Base-by-base conservation (phyloP, 2,113 vertebrate species). In the Chaenocephalus aceratus region DNA sequence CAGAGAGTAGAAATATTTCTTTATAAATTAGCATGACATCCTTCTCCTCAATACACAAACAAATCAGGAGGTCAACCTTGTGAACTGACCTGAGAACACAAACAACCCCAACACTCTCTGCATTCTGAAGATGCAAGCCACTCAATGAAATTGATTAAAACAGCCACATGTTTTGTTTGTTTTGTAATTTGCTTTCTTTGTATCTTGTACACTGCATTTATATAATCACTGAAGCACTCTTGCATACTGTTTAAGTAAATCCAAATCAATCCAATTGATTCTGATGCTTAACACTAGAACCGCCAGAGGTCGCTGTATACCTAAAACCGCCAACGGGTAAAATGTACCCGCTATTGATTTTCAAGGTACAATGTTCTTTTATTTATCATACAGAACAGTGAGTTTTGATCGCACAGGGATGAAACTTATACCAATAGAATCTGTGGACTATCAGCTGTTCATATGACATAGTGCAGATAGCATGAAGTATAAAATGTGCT, bases 211-310 rank as follows among this genome's bases (percentile, higher is more conserved):
- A 57, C 48, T 72, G 21, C 36, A 63, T 74, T 70, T 41, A 8
- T 52, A 57, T 66, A 88, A 80, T 86, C 57, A 72, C 63, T 44
- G 7, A 48, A 48, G 54, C 60, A 52, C 49, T 56, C 64, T 59
- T 48, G 73, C 53, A 72, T 69, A 14, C 54, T 76, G 62, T 56
- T 41, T 58, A 52, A 60, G 66, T 18, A 60, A 45, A 72, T 82
- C 68, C 68, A 65, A 49, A 77, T 88, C 72, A 72, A 60, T 84
- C 16, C 5, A 15, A 90, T 75, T 41, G 70, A 86, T 77, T 82
- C 44, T 34, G 48, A 66, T 63, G 44, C 64, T 51, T 78, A 21
- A 21, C 21, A 21, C 21, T 21, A 21, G 21, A 21, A 21, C 21
- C 21, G 21, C 21, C 21, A 21, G 21, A 21, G 21, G 21, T 21